A percentile compares a stretch with the other conserved stretches of the same genome.
These are phyloP conservation scores for Archocentrus centrarchus DNA, from an alignment of 2,113 vertebrate genomes.

Conservation along the genomic window DNA sequence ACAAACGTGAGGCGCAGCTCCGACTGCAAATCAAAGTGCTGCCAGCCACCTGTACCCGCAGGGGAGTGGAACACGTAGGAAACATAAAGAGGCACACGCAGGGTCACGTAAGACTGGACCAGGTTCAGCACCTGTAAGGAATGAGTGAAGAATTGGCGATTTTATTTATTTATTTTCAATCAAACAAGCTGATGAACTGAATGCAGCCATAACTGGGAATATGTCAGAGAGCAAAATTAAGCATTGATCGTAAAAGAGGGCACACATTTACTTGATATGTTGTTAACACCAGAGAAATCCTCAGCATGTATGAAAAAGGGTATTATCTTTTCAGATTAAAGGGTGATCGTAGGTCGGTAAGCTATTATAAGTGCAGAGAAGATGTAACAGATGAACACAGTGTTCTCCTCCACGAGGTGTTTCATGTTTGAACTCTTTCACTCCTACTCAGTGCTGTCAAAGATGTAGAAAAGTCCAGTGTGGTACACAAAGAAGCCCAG, in stretches of 20 bases:
- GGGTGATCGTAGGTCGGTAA: conserved; percentile 8
- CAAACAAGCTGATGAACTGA: background rate
- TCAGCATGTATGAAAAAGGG: background rate
- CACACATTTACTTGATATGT: background rate
- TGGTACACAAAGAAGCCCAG: conserved; percentile 10
- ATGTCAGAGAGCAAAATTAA: background rate
- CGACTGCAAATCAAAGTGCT: conserved; percentile 94
- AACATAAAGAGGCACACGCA: conserved; percentile 92
- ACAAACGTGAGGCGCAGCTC: conserved; percentile 95
- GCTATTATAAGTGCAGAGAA: conserved; percentile 48
- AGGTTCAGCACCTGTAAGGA: conserved; percentile 89
- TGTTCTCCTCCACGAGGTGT: conserved; percentile 53
- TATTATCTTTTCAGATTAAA: conserved; percentile 12
- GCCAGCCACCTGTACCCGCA: conserved; percentile 89
- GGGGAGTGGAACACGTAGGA: conserved; percentile 96
- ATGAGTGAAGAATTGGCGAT: background rate
- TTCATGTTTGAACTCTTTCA: conserved; percentile 42
- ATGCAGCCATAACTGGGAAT: background rate
- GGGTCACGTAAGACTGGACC: conserved; percentile 94
- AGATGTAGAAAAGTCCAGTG: conserved; percentile 19
- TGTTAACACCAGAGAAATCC: background rate
- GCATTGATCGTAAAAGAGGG: background rate
- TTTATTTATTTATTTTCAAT: background rate
- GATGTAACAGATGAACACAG: conserved; percentile 45
- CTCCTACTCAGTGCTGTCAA: conserved; percentile 54